These are phyloP conservation scores for Phasia obesa DNA, from an alignment of 2,888 invertebrate genomes.

Conservation along the genomic window DNA sequence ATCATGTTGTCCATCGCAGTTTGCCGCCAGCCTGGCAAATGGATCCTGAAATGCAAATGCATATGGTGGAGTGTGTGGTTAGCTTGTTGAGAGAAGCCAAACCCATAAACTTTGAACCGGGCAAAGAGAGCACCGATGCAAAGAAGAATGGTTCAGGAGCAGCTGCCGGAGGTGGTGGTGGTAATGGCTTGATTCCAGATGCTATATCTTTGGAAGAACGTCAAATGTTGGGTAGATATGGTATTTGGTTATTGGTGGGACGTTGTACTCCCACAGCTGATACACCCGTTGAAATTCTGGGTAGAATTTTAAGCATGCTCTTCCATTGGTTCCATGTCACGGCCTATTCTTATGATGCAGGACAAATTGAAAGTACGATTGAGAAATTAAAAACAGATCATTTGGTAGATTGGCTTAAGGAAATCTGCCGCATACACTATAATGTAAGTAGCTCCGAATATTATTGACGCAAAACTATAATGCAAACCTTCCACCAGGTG, in stretches of 20 bases:
- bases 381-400: conserved; percentile 96
- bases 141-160: conserved; percentile 81
- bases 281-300: conserved; percentile 91
- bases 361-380: conserved; percentile 91
- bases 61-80: conserved; percentile 96
- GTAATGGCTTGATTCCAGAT: conserved; percentile 81
- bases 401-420: conserved; percentile 95
- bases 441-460: conserved; percentile 83
- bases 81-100: conserved; percentile 96
- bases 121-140: conserved; percentile 83
- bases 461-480: not conserved
- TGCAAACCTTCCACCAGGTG: conserved; percentile 71
- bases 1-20: conserved; percentile 95
- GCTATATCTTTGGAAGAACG: conserved; percentile 92
- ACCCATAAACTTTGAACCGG: conserved; percentile 87
- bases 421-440: conserved; percentile 92
- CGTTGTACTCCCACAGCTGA: conserved; percentile 92
- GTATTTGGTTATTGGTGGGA: conserved; percentile 98
- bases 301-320: conserved; percentile 95
- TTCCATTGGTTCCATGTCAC: conserved; percentile 99
- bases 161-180: conserved; percentile 71
- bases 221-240: conserved; percentile 95
- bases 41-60: conserved; percentile 95
- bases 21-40: conserved; percentile 94
- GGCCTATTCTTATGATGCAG: conserved; percentile 94